Evolutionary conservation across 37 sponge, comb jelly and placozoan species (phyloP).

Genomic region (Bolinopsis microptera): DNA sequence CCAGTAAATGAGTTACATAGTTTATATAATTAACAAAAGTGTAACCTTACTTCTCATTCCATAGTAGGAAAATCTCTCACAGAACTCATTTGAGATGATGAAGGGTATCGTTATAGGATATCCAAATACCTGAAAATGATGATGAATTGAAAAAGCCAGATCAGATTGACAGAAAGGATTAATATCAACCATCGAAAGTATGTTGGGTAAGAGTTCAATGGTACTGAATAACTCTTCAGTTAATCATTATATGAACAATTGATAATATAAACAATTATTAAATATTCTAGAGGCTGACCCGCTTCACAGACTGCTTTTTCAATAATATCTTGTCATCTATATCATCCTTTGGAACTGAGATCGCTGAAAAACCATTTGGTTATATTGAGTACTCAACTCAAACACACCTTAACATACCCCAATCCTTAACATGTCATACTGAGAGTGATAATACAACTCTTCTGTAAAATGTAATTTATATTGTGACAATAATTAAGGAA

Average conservation of each 20-base stretch:
- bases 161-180: too few species aligned
- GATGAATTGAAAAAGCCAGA: too few species aligned
- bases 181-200: too few species aligned
- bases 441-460: too few species aligned
- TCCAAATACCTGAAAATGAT: constrained; percentile 37
- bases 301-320: neutral
- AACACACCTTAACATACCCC: too few species aligned
- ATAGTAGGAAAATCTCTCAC: constrained; percentile 98
- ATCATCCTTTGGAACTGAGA: neutral
- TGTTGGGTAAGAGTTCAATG: too few species aligned
- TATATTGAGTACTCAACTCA: too few species aligned
- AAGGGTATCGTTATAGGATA: constrained; percentile 87
- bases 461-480: too few species aligned
- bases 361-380: constrained; percentile 19
- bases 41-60: constrained; percentile 87
- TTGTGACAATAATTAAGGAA: too few species aligned
- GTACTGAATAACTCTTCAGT: too few species aligned
- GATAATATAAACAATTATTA: neutral
- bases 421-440: too few species aligned
- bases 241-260: neutral
- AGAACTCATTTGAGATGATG: constrained; percentile 98
- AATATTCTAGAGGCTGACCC: neutral
- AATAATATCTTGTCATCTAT: neutral
- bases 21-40: neutral
- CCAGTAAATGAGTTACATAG: constrained; percentile 9